Percentiles rank a stretch among this genome's conserved stretches.
These are phyloP conservation scores for Melanotaenia maccullochi DNA, from an alignment of 2,797 vertebrate species.

Conservation along the genomic window DNA sequence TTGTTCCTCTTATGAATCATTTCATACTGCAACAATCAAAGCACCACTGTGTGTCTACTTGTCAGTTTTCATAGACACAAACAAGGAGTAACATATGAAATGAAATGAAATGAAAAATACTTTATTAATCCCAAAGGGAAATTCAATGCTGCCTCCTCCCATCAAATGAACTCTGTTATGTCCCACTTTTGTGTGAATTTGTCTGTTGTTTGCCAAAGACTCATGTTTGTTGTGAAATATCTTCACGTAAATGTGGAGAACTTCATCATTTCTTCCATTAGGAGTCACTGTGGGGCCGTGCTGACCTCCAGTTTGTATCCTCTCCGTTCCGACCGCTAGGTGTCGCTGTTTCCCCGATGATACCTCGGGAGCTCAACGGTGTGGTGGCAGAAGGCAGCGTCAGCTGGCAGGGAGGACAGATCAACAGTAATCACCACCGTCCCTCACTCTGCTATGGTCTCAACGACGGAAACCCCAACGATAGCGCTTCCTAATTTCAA, in stretches of 20 bases:
- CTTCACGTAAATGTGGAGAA: background rate
- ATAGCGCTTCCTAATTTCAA: conserved; percentile 28
- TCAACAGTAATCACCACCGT: conserved; percentile 59
- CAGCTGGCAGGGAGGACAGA: conserved; percentile 60
- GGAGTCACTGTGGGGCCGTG: conserved; percentile 41
- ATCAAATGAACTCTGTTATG: background rate
- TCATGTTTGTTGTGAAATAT: background rate
- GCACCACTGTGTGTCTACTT: too few species aligned
- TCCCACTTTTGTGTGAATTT: background rate
- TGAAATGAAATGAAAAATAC: too few species aligned
- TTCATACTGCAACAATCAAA: too few species aligned
- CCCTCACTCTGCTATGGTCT: conserved; percentile 54
- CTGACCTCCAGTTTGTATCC: background rate
- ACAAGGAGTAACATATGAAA: background rate
- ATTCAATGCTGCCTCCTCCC: background rate
- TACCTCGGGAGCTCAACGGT: conserved; percentile 41
- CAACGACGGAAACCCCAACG: conserved; percentile 24
- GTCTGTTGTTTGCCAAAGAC: background rate
- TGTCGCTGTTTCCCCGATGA: conserved; percentile 64
- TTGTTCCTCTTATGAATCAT: too few species aligned
- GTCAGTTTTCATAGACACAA: background rate
- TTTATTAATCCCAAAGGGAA: too few species aligned
- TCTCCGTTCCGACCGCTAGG: background rate
- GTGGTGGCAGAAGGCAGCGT: conserved; percentile 55
- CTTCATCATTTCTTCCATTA: conserved; percentile 27